Evolutionary conservation across 2,888 invertebrate species (phyloP), one percentile per base, ranked within the genome.

Genomic region (Dryomyza anilis): DNA sequence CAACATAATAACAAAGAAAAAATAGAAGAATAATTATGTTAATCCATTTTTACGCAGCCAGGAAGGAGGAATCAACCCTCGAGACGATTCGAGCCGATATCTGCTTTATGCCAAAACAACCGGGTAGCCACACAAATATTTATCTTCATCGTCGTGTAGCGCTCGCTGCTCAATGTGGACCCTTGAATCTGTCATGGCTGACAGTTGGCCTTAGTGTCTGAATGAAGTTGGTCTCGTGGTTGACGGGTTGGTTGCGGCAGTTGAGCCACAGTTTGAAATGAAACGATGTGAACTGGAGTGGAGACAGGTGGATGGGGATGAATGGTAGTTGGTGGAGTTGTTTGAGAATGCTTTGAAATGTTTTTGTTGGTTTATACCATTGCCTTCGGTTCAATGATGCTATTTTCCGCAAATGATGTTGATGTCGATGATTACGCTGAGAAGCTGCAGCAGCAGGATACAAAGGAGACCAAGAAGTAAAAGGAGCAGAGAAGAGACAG

Each of bases 401-500:
- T 76, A 78, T 78, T 78, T 78, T 75, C 73, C 72, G 72, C 71
- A 77, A 78, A 71, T 74, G 77, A 74, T 72, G 74, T 73, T 71
- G 73, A 43, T 72, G 75, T 70, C 69, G 70, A 66, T 66, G 64
- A 56, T 45, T 52, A 45, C 61, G 58, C 56, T 55, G 66, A 29
- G 56, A 66, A 59, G n/a, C n/a, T n/a, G n/a, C n/a, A n/a, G n/a
- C n/a, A n/a, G n/a, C n/a, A n/a, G n/a, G n/a, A n/a, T n/a, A n/a
- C n/a, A n/a, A n/a, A n/a, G n/a, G n/a, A n/a, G n/a, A n/a, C n/a
- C n/a, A n/a, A n/a, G n/a, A n/a, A n/a, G n/a, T n/a, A n/a, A n/a
- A n/a, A n/a, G n/a, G n/a, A n/a, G n/a, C n/a, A n/a, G n/a, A n/a
- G n/a, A n/a, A n/a, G n/a, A n/a, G n/a, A n/a, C n/a, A n/a, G n/a